Percentiles rank a stretch among this genome's conserved stretches.
Evolutionary conservation across 2,888 invertebrate genomes (phyloP).

Genomic region (Neoaliturus tenellus): DNA sequence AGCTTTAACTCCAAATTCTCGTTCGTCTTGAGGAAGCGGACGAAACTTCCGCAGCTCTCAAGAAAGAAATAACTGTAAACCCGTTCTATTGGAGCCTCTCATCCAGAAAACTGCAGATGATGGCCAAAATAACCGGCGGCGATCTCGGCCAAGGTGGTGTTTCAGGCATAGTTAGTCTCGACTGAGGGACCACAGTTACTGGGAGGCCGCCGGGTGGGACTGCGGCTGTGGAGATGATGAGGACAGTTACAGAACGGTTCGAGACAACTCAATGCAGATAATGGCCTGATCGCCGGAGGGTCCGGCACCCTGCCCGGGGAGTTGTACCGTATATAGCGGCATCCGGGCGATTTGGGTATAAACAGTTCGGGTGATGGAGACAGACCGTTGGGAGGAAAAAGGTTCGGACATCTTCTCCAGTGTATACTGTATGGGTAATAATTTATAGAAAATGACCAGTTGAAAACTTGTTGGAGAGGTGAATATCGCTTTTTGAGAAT

Average conservation of each 20-base stretch:
- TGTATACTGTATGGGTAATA: too few species aligned
- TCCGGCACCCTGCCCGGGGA: background rate
- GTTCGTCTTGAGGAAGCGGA: too few species aligned
- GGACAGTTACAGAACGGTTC: background rate
- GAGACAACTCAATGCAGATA: background rate
- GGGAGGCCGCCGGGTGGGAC: background rate
- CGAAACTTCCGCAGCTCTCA: too few species aligned
- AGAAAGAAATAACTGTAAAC: too few species aligned
- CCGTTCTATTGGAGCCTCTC: too few species aligned
- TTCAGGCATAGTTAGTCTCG: background rate
- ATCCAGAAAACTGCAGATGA: too few species aligned
- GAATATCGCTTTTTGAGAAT: too few species aligned
- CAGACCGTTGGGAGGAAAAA: background rate
- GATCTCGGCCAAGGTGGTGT: background rate
- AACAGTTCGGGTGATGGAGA: background rate
- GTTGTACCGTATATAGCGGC: background rate
- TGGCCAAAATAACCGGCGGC: background rate
- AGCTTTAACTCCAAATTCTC: too few species aligned
- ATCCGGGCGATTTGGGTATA: background rate
- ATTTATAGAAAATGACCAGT: too few species aligned
- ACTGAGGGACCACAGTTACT: background rate
- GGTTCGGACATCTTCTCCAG: too few species aligned
- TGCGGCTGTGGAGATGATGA: background rate
- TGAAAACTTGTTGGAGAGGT: too few species aligned
- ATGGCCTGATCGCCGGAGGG: background rate